phyloP scores from a whole-genome alignment of 2,113 vertebrate genomes.

The Haemorhous mexicanus region DNA sequence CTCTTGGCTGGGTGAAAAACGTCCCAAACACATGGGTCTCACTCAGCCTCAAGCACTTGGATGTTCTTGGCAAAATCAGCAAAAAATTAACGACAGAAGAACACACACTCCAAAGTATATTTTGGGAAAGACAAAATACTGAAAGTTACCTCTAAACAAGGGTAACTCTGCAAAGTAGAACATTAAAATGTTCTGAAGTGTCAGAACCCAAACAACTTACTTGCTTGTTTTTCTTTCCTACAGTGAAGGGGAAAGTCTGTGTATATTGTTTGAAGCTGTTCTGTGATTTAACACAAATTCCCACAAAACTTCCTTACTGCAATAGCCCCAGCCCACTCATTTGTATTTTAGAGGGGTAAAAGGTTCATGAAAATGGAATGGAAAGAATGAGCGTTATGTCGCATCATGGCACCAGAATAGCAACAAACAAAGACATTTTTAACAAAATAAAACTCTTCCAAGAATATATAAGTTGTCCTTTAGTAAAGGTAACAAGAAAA shows the following conservation, averaged over 20 bases:
- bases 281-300: background rate
- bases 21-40: background rate
- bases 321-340: background rate
- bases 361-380: background rate
- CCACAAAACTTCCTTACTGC: background rate
- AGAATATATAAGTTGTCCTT: background rate
- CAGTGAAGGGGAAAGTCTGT: background rate
- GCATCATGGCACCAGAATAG: background rate
- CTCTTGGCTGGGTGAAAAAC: background rate
- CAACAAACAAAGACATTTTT: background rate
- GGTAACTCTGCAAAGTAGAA: background rate
- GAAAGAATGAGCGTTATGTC: background rate
- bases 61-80: background rate
- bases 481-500: background rate
- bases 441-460: background rate
- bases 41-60: background rate
- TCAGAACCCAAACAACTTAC: background rate
- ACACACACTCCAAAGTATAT: background rate
- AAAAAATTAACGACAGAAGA: background rate
- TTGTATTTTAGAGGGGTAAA: background rate
- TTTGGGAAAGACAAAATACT: background rate
- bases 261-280: background rate
- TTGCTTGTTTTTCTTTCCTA: background rate
- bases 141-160: background rate
- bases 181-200: background rate